Evolutionary conservation across 2,113 vertebrate species (phyloP).

Genomic region (Tachuris rubrigastra): DNA sequence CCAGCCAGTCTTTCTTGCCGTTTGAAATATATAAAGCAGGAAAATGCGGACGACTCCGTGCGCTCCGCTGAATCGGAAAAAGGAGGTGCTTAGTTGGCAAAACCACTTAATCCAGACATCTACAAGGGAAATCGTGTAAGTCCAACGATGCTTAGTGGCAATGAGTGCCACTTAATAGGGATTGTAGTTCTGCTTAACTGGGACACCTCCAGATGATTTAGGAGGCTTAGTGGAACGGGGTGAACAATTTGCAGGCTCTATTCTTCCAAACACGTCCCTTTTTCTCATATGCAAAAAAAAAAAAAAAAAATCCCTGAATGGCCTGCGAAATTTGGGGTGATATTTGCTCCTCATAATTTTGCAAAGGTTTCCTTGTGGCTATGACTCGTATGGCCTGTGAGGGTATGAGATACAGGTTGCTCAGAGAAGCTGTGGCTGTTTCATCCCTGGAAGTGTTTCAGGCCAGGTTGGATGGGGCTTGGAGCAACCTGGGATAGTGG

Average conservation of each 20-base stretch:
- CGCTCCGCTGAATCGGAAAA: background rate
- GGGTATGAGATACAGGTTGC: fast-evolving
- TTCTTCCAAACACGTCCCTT: background rate
- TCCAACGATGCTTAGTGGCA: constrained; percentile 41
- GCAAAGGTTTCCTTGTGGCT: background rate
- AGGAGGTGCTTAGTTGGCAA: constrained; percentile 64
- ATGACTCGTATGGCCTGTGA: background rate
- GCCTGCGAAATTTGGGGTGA: background rate
- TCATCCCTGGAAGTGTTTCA: fast-evolving
- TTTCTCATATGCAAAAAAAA: background rate
- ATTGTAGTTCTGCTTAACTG: constrained; percentile 61
- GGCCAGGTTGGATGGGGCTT: fast-evolving
- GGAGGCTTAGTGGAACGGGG: background rate
- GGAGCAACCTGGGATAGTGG: background rate
- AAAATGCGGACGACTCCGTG: background rate
- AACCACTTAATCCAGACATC: constrained; percentile 65
- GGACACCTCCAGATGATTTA: constrained; percentile 53
- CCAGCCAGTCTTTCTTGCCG: background rate
- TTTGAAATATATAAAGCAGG: background rate
- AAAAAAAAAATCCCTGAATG: background rate
- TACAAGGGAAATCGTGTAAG: constrained; percentile 62
- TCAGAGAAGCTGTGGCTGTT: background rate
- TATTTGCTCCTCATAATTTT: background rate
- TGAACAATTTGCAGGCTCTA: constrained; percentile 23
- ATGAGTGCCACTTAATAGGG: constrained; percentile 59